A percentile compares a stretch with the other conserved stretches of the same genome.
phyloP scores from a whole-genome alignment of 2,888 invertebrate species.

The Melanostoma scalare region DNA sequence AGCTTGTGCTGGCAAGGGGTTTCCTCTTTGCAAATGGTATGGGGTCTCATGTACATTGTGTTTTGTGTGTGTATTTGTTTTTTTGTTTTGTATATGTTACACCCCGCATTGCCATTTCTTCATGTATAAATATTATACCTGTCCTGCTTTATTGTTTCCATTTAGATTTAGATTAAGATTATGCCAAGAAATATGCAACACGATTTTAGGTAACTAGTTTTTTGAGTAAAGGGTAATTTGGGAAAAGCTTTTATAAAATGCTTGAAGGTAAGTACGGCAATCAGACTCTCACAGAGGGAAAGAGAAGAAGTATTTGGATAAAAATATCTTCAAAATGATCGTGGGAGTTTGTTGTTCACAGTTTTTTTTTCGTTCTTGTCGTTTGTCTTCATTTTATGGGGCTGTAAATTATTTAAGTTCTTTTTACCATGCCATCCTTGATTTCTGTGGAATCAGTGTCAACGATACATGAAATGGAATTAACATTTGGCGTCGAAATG shows the following conservation, averaged over 20 bases:
- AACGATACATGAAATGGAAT: constrained; percentile 15
- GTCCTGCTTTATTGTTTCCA: constrained; percentile 15
- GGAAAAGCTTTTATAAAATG: constrained; percentile 4
- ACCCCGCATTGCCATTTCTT: not conserved
- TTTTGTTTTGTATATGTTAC: constrained; percentile 17
- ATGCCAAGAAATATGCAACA: constrained; percentile 65
- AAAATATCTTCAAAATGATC: not conserved
- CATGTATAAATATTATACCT: constrained; percentile 15
- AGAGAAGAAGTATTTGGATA: not conserved
- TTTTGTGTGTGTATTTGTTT: constrained; percentile 11
- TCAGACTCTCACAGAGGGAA: not conserved
- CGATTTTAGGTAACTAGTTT: not conserved
- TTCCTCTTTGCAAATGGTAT: constrained; percentile 84
- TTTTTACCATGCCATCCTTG: constrained; percentile 36
- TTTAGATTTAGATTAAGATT: not conserved
- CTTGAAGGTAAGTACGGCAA: not conserved
- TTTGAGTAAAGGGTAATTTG: no score
- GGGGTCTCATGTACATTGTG: constrained; percentile 65
- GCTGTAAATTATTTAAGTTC: constrained; percentile 38
- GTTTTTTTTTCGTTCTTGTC: not conserved
- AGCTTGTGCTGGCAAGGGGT: constrained; percentile 84
- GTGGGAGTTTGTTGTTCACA: constrained; percentile 16
- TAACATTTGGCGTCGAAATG: constrained; percentile 52
- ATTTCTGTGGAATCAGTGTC: constrained; percentile 55
- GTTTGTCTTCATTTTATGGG: constrained; percentile 6